phyloP scores from a whole-genome alignment of 2,113 vertebrate species.

The Cryptomyrus ogoouensis region DNA sequence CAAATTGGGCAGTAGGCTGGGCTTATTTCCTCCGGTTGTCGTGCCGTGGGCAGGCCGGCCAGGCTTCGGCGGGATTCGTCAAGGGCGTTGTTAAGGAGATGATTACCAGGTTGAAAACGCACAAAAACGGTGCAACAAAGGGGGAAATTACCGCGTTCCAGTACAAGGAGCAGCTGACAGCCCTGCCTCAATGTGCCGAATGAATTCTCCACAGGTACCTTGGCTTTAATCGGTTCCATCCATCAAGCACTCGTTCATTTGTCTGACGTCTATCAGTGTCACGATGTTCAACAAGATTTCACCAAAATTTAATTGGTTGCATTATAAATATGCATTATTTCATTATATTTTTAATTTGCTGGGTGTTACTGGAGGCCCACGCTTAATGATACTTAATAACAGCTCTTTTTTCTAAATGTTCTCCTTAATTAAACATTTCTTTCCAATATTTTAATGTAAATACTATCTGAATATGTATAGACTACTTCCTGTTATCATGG shows the following conservation, averaged over 20 bases:
- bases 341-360: constrained; percentile 11
- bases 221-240: constrained; percentile 6
- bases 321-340: not conserved
- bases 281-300: not conserved
- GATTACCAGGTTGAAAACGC: not conserved
- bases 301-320: not conserved
- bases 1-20: not conserved
- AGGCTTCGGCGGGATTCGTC: not conserved
- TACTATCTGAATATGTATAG: not conserved
- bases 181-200: not conserved
- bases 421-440: not conserved
- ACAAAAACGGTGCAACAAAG: not conserved
- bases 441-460: not conserved
- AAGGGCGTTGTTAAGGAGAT: not conserved
- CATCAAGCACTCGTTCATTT: not conserved
- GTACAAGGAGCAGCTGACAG: not conserved
- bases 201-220: not conserved
- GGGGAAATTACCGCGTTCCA: constrained; percentile 14
- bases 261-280: not conserved
- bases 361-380: not conserved
- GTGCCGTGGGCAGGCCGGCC: not conserved
- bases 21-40: not conserved
- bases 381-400: constrained; percentile 5
- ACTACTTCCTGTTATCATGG: not conserved
- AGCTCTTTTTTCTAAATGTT: not conserved